phyloP scores from a whole-genome alignment of 2,888 invertebrate genomes.

The Nemotelus nigrinus region DNA sequence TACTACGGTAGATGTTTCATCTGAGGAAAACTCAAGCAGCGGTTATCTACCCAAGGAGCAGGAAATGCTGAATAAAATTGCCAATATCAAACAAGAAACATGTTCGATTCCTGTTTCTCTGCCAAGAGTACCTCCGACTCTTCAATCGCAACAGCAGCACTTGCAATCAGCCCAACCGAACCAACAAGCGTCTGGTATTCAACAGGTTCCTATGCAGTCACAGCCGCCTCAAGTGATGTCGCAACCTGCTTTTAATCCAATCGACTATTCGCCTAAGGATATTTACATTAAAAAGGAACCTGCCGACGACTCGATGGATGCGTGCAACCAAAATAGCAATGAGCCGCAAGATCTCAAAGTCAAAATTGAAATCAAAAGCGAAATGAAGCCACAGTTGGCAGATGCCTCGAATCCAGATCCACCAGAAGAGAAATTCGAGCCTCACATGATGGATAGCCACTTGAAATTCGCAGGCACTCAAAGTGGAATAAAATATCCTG shows the following conservation, averaged over 20 bases:
- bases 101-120: constrained; percentile 51
- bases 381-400: constrained; percentile 55
- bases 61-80: constrained; percentile 63
- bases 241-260: constrained; percentile 56
- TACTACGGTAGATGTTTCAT: not conserved
- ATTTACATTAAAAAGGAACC: constrained; percentile 69
- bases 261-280: constrained; percentile 70
- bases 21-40: constrained; percentile 27
- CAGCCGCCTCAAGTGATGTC: constrained; percentile 58
- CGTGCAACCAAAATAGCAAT: constrained; percentile 65
- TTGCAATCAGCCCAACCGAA: constrained; percentile 50
- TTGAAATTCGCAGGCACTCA: constrained; percentile 52
- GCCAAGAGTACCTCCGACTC: constrained; percentile 55
- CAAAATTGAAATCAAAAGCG: constrained; percentile 72
- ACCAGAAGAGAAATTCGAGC: constrained; percentile 68
- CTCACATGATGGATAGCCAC: constrained; percentile 56
- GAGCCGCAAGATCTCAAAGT: constrained; percentile 80
- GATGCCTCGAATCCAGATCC: constrained; percentile 60
- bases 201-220: constrained; percentile 61
- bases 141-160: constrained; percentile 63
- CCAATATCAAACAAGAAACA: constrained; percentile 64
- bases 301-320: constrained; percentile 65
- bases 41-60: constrained; percentile 59
- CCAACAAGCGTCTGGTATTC: constrained; percentile 56
- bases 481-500: constrained; percentile 58